Evolutionary conservation across 2,888 invertebrate species (phyloP).

Genomic region (Sisyra nigra): DNA sequence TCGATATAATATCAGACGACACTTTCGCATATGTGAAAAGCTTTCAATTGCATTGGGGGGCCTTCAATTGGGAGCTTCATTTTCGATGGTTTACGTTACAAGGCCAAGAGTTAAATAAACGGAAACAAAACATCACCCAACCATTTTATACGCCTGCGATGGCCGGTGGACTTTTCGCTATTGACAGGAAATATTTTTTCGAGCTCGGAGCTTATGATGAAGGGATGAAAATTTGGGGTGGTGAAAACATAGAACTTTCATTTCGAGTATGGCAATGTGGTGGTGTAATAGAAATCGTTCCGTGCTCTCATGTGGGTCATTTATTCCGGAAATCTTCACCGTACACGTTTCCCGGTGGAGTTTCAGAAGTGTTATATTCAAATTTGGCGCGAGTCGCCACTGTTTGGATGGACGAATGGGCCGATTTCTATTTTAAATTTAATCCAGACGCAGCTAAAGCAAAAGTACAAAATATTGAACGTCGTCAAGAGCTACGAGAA

Average conservation of each 20-base stretch:
- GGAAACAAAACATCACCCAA: conserved; percentile 45
- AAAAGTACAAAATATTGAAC: conserved; percentile 38
- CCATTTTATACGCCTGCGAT: conserved; percentile 73
- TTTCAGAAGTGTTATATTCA: conserved; percentile 68
- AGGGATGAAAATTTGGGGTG: conserved; percentile 86
- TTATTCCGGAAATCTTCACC: conserved; percentile 86
- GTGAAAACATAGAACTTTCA: conserved; percentile 93
- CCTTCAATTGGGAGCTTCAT: conserved; percentile 95
- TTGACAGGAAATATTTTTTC: conserved; percentile 72
- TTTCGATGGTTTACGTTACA: conserved; percentile 74
- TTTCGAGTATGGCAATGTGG: conserved; percentile 96
- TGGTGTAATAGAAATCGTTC: conserved; percentile 75
- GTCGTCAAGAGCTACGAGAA: conserved; percentile 50
- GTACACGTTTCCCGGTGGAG: conserved; percentile 88
- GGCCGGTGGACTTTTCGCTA: conserved; percentile 90
- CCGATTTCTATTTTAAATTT: conserved; percentile 78
- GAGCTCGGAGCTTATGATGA: conserved; percentile 63
- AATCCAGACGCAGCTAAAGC: conserved; percentile 49
- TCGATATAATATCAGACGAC: conserved; percentile 90
- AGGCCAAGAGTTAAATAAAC: conserved; percentile 41
- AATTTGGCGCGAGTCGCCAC: conserved; percentile 87
- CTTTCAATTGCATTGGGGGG: conserved; percentile 94
- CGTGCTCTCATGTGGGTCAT: conserved; percentile 89
- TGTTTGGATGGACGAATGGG: conserved; percentile 98
- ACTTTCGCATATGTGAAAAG: conserved; percentile 90